Conservation (phyloP, 2,113 vertebrate genomes). For the Casuarius casuarius region DNA sequence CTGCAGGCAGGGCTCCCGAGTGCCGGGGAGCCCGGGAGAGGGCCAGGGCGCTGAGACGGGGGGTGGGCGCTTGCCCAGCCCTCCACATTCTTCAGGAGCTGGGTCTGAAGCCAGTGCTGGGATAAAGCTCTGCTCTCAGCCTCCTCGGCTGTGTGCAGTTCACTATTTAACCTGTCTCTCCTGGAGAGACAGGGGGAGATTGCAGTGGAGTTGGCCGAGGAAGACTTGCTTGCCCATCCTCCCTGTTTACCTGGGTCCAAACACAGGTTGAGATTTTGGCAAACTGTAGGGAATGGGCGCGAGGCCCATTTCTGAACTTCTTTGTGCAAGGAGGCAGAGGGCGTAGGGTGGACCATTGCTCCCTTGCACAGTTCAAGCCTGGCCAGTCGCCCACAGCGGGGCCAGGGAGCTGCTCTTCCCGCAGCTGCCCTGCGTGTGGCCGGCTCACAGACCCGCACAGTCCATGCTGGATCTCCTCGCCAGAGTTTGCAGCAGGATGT, state of each 20-base stretch:
- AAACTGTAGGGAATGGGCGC: constrained; percentile 27
- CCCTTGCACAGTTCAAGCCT: background rate
- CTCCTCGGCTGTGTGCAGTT: background rate
- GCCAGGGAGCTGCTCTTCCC: background rate
- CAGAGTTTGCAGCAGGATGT: background rate
- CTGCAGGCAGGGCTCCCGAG: background rate
- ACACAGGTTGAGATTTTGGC: background rate
- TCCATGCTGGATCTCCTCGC: background rate
- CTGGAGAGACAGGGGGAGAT: background rate
- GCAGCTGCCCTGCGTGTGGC: background rate
- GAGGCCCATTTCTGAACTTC: background rate
- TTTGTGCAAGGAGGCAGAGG: background rate
- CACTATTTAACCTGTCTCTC: background rate
- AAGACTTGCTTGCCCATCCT: background rate
- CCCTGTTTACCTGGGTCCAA: background rate
- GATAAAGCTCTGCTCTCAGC: background rate
- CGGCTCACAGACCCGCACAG: background rate
- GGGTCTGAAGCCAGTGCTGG: background rate
- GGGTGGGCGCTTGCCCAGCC: background rate
- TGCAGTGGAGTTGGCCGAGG: rapidly evolving
- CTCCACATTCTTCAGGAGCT: background rate
- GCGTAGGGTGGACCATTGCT: background rate
- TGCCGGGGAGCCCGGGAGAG: background rate
- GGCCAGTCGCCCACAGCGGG: background rate
- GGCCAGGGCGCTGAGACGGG: background rate